These are phyloP conservation scores for Takifugu bimaculatus DNA, from an alignment of 2,113 vertebrate genomes.

Conservation along the genomic window DNA sequence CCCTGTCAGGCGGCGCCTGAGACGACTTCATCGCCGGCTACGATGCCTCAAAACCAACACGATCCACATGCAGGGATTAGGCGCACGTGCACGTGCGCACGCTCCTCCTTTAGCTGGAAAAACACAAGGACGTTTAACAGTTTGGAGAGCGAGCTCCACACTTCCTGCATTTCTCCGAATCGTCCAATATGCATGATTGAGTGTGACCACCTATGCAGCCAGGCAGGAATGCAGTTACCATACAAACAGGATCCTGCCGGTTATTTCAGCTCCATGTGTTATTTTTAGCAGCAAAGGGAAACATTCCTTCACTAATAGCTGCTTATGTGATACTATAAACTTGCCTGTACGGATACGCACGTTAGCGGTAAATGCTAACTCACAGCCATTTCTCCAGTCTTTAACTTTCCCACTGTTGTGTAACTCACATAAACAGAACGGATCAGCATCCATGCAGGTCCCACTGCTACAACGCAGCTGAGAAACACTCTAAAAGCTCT, in stretches of 20 bases:
- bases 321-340: conserved; percentile 32
- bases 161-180: conserved; percentile 14
- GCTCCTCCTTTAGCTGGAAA: no score
- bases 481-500: no score
- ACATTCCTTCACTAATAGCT: conserved; percentile 40
- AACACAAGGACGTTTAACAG: no score
- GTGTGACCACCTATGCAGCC: conserved; percentile 42
- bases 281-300: conserved; percentile 44
- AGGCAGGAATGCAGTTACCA: conserved; percentile 46
- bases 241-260: conserved; percentile 42
- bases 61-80: not conserved
- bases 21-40: conserved; percentile 4
- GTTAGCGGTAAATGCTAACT: conserved; percentile 21
- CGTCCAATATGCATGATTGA: conserved; percentile 3
- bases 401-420: not conserved
- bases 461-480: not conserved
- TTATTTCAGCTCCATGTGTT: conserved; percentile 50
- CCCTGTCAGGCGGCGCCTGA: not conserved
- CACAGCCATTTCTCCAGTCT: conserved; percentile 23
- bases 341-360: conserved; percentile 1
- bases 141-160: conserved; percentile 2
- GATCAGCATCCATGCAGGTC: not conserved
- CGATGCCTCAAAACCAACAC: not conserved
- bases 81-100: no score
- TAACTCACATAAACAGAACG: not conserved